These are phyloP conservation scores for Cryptus viduatorius DNA, from an alignment of 2,888 invertebrate species.

Conservation along the genomic window DNA sequence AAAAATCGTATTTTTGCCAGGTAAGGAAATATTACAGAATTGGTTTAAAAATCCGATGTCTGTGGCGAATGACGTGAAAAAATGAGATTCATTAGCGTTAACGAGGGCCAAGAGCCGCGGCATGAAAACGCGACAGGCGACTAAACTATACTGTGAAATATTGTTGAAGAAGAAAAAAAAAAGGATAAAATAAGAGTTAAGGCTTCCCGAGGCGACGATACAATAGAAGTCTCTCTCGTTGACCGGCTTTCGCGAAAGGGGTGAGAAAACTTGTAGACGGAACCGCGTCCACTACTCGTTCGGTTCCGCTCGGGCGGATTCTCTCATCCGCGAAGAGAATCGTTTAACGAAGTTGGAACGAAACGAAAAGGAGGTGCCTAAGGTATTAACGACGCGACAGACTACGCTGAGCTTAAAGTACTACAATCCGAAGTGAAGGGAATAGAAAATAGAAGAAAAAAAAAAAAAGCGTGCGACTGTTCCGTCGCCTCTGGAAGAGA, in stretches of 20 bases:
- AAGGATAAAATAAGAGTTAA: background rate
- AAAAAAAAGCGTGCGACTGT: slow-evolving; percentile 50
- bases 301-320: slow-evolving; percentile 60
- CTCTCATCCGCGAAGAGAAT: slow-evolving; percentile 58
- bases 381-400: slow-evolving; percentile 44
- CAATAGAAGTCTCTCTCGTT: slow-evolving; percentile 23
- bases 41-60: background rate
- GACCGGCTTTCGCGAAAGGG: slow-evolving; percentile 35
- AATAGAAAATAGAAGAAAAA: slow-evolving; percentile 14
- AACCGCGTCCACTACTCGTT: slow-evolving; percentile 18
- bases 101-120: background rate
- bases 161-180: slow-evolving; percentile 1
- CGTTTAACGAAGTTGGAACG: slow-evolving; percentile 64
- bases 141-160: slow-evolving; percentile 4
- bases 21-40: background rate
- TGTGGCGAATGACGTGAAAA: background rate
- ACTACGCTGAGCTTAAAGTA: background rate
- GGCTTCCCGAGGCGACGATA: slow-evolving; percentile 4
- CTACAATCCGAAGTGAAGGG: slow-evolving; percentile 39
- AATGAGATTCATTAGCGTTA: background rate
- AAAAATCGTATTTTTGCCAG: too few relatives aligned
- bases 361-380: slow-evolving; percentile 25
- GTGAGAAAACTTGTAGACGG: slow-evolving; percentile 39
- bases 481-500: slow-evolving; percentile 41
- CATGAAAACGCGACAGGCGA: slow-evolving; percentile 7